Evolutionary conservation across 64 coral and sea anemone species (phyloP).

Genomic region (Pocillopora damicornis): DNA sequence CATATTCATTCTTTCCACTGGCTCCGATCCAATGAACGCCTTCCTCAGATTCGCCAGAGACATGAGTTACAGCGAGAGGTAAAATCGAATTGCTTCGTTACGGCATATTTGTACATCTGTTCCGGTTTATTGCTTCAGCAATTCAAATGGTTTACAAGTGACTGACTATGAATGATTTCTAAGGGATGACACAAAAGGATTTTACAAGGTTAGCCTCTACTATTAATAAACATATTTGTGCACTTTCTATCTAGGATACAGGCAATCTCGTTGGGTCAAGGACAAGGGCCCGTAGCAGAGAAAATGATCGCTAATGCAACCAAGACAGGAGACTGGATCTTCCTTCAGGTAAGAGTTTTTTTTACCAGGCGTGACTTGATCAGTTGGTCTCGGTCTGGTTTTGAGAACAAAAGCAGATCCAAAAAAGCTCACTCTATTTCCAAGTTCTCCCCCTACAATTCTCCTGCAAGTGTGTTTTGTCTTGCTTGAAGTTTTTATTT

Average conservation of each 20-base stretch:
- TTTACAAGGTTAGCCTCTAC: too few relatives aligned
- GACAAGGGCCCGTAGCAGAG: constrained; percentile 97
- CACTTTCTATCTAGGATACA: constrained; percentile 66
- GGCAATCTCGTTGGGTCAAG: constrained; percentile 98
- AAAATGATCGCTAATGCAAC: constrained; percentile 90
- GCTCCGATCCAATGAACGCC: constrained; percentile 98
- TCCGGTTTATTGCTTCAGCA: too few relatives aligned
- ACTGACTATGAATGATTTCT: too few relatives aligned
- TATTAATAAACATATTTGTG: neutral
- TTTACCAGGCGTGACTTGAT: neutral
- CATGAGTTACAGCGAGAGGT: constrained; percentile 94
- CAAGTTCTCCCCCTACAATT: too few relatives aligned
- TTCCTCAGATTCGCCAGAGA: constrained; percentile 91
- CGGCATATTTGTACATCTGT: too few relatives aligned
- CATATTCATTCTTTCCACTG: constrained; percentile 91
- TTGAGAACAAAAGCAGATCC: too few relatives aligned
- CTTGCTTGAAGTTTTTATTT: too few relatives aligned
- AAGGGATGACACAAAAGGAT: too few relatives aligned
- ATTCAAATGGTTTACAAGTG: too few relatives aligned
- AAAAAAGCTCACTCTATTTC: too few relatives aligned
- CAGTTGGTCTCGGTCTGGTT: too few relatives aligned
- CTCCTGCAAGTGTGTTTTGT: too few relatives aligned
- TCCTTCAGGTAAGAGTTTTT: constrained; percentile 76
- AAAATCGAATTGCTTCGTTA: neutral
- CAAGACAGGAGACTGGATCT: constrained; percentile 97